These are phyloP conservation scores for Drosophila lacteicornis DNA, from an alignment of 1,140 invertebrate species.

Conservation along the genomic window DNA sequence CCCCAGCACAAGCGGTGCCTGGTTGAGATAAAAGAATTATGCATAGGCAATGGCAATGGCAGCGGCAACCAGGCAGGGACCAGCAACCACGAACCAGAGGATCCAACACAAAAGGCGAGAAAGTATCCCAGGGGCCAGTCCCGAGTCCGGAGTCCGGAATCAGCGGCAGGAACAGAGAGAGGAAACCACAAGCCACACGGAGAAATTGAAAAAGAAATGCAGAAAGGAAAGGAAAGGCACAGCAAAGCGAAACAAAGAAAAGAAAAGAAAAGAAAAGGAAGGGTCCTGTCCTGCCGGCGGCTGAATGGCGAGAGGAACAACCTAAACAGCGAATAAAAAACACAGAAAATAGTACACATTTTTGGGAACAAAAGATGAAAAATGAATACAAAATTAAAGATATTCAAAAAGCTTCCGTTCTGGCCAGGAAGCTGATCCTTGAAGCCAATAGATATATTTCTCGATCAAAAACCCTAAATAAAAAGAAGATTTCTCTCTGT, in stretches of 20 bases:
- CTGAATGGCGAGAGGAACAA: not conserved
- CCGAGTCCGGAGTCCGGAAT: constrained; percentile 23
- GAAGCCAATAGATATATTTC: not conserved
- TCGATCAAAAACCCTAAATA: not conserved
- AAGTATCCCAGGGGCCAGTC: constrained; percentile 23
- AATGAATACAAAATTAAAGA: not conserved
- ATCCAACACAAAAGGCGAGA: constrained; percentile 54
- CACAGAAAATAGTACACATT: not conserved
- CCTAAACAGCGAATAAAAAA: constrained; percentile 14
- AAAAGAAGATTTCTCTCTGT: constrained; percentile 6
- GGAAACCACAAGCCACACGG: constrained; percentile 72
- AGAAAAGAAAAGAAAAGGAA: not conserved
- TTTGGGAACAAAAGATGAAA: not conserved
- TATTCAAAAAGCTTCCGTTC: not conserved
- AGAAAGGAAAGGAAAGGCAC: constrained; percentile 6
- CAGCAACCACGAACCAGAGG: not conserved
- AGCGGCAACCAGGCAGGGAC: constrained; percentile 11
- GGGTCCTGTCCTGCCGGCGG: not conserved
- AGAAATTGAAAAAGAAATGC: constrained; percentile 57
- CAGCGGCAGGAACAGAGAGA: constrained; percentile 13
- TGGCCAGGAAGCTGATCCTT: no score
- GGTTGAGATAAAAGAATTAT: constrained; percentile 78
- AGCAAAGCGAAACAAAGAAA: constrained; percentile 6
- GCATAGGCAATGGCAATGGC: constrained; percentile 75
- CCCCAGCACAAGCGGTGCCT: constrained; percentile 22